A percentile compares a stretch with the other conserved stretches of the same genome.
Conservation (phyloP, 2,888 invertebrate genomes). For the Octonoba sinensis region DNA sequence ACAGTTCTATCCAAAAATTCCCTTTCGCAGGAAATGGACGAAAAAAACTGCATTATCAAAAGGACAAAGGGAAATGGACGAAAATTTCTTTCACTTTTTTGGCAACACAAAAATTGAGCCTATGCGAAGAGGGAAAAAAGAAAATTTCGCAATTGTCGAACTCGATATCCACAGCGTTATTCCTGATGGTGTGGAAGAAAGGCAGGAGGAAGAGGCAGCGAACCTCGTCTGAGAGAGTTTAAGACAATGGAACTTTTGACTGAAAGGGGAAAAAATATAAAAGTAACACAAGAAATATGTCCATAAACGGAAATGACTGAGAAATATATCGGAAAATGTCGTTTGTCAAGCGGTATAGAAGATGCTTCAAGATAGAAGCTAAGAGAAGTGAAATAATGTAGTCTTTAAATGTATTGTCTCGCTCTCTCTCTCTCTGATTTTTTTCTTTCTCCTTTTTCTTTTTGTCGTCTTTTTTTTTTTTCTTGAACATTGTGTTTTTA, state of each 20-base stretch:
- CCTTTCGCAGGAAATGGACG: too few species aligned
- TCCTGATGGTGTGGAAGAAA: too few species aligned
- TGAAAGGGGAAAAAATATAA: neutral
- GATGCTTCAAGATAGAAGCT: conserved; percentile 31
- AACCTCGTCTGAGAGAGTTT: neutral
- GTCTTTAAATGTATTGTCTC: too few species aligned
- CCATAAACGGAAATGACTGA: conserved; percentile 26
- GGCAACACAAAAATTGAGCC: too few species aligned
- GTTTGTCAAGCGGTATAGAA: conserved; percentile 30
- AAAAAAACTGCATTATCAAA: conserved; percentile 5
- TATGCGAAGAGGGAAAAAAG: conserved; percentile 11
- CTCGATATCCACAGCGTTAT: too few species aligned
- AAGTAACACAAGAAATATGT: neutral
- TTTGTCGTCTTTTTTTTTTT: conserved; percentile 4
- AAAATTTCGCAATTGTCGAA: conserved; percentile 13
- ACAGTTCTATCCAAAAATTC: too few species aligned
- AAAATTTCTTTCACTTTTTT: too few species aligned
- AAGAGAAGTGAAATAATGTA: neutral
- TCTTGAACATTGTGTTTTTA: neutral
- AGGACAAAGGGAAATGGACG: conserved; percentile 15
- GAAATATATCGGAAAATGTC: conserved; percentile 30
- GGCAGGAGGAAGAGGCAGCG: neutral
- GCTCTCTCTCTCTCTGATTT: too few species aligned
- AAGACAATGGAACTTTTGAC: conserved; percentile 24
- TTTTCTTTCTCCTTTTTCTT: neutral